Evolutionary conservation across 2,888 invertebrate species (phyloP).

Genomic region (Nephrocerus scutellatus): DNA sequence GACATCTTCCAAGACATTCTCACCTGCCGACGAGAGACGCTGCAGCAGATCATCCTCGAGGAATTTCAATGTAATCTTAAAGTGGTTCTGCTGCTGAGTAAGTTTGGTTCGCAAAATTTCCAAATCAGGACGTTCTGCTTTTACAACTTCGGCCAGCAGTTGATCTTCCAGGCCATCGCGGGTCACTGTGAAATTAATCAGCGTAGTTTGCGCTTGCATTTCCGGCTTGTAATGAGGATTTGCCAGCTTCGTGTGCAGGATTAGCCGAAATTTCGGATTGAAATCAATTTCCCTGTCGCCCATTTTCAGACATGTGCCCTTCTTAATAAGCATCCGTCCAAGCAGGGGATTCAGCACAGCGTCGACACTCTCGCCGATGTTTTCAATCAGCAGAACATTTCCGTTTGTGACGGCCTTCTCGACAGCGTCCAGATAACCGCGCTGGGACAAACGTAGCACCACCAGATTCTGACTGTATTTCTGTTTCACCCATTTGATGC

Average conservation of each 20-base stretch:
- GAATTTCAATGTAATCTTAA: slow-evolving; percentile 83
- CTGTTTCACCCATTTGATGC: slow-evolving; percentile 92
- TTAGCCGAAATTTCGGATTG: slow-evolving; percentile 70
- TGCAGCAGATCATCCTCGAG: slow-evolving; percentile 88
- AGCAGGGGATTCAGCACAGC: slow-evolving; percentile 85
- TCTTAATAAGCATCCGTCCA: slow-evolving; percentile 80
- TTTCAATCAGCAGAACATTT: slow-evolving; percentile 73
- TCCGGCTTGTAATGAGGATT: slow-evolving; percentile 96
- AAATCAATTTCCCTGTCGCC: slow-evolving; percentile 91
- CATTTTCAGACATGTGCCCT: slow-evolving; percentile 73
- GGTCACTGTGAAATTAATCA: slow-evolving; percentile 94
- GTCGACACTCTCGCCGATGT: slow-evolving; percentile 81
- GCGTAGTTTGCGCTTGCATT: slow-evolving; percentile 91
- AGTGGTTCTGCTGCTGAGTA: slow-evolving; percentile 88
- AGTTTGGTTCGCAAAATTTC: slow-evolving; percentile 74
- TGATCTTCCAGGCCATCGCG: slow-evolving; percentile 91
- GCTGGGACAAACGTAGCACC: slow-evolving; percentile 70
- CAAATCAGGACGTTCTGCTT: slow-evolving; percentile 85
- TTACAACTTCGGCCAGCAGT: slow-evolving; percentile 85
- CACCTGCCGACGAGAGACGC: slow-evolving; percentile 81
- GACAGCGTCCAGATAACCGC: slow-evolving; percentile 75
- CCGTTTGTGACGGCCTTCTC: slow-evolving; percentile 71
- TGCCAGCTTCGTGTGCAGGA: slow-evolving; percentile 87
- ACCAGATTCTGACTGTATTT: slow-evolving; percentile 67
- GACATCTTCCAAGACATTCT: slow-evolving; percentile 84